Base-by-base conservation (phyloP, 1,140 invertebrate species). In the Brachystomella parvula region DNA sequence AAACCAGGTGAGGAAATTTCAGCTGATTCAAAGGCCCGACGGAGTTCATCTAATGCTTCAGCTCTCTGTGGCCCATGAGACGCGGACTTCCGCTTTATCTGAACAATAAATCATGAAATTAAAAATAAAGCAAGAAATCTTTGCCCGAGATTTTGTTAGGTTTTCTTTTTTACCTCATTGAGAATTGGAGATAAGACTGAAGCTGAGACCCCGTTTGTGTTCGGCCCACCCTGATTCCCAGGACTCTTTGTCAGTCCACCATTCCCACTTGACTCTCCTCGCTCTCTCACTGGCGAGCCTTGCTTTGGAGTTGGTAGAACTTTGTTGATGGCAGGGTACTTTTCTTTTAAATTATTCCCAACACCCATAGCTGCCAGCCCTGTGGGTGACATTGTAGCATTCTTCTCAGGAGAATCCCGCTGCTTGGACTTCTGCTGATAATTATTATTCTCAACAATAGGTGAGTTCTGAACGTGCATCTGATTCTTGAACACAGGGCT, bases 401-500 rank as follows among this genome's bases (percentile, higher is more conserved):
- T 62, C 59, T 64, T 63, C 60, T 72, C 71, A 6, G 71, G 71
- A 53, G 64, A 67, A 9, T 70, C 71, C 21, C 67, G 61, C 33
- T 47, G 6, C 30, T 12, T 26, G 3, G 9, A 2, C 24, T 64
- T 57, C 63, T 30, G 17, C 12, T 44, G n/a, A 58, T 49, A 35
- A 44, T 64, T 64, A 32, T 64, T 64, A 32, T 64, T 64, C 47
- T 64, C 47, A 15, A 53, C 62, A 12, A 66, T 32, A n/a, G 71
- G 68, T 61, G 71, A 68, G 44, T 65, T 72, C 59, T 70, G 68
- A 19, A 72, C 71, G 64, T 72, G 63, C 30, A 72, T 72, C 59
- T 70, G 68, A 65, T 69, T 72, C 47, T 66, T 70, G 63, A 63
- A 66, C 15, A 67, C 63, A 1, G 69, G 69, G 17, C 47, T 30